These are phyloP conservation scores for Eristalis tenax DNA, from an alignment of 2,888 invertebrate species.

Conservation along the genomic window DNA sequence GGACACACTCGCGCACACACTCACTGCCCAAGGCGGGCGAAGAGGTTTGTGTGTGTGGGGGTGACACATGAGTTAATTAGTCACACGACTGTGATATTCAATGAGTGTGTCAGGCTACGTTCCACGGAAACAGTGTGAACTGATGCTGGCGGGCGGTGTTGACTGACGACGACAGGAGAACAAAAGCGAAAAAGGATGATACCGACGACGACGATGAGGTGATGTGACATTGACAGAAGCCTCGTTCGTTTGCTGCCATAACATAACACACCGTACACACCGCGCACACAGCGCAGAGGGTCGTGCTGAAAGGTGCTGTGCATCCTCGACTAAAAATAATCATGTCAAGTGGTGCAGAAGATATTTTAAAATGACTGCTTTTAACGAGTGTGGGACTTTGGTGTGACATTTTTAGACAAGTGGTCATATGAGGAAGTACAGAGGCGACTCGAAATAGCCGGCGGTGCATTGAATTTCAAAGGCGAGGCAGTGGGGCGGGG, in stretches of 20 bases:
- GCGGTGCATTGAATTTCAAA: not conserved
- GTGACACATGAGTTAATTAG: conserved; percentile 68
- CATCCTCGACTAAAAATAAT: conserved; percentile 50
- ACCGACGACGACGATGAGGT: not conserved
- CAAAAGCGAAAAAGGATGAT: not conserved
- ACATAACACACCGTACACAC: not conserved
- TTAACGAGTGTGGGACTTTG: not conserved
- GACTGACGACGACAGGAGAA: not conserved
- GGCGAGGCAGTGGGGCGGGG: not conserved
- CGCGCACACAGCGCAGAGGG: not conserved
- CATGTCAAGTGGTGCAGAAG: conserved; percentile 47
- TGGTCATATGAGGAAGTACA: not conserved
- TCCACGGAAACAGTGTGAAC: conserved; percentile 50
- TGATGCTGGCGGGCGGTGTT: not conserved
- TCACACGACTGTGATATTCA: conserved; percentile 66
- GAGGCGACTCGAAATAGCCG: not conserved
- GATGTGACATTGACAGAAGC: conserved; percentile 65
- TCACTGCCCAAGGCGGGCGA: not conserved
- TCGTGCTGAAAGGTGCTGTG: conserved; percentile 45
- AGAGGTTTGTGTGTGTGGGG: conserved; percentile 13
- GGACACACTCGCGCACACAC: not conserved
- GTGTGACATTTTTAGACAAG: conserved; percentile 1
- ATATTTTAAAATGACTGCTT: not conserved
- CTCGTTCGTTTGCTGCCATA: conserved; percentile 24
- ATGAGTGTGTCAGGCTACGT: conserved; percentile 58